Evolutionary conservation across 2,888 invertebrate species (phyloP).

Genomic region (Melanophora roralis): DNA sequence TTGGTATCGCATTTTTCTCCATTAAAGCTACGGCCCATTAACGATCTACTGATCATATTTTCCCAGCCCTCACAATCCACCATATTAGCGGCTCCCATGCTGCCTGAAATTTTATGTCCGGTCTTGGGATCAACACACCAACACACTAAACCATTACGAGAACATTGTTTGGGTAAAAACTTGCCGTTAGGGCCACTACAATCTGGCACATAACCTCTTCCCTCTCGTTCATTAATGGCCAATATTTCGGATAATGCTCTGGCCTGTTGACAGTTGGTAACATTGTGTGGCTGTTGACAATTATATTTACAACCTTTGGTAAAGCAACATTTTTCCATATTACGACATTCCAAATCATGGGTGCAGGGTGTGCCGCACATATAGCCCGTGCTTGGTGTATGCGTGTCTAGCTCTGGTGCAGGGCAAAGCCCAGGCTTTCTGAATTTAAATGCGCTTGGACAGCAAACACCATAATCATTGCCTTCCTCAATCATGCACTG

Average conservation of each 20-base stretch:
- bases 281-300: slow-evolving; percentile 86
- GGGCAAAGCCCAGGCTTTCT: slow-evolving; percentile 89
- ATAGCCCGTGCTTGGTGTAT: slow-evolving; percentile 74
- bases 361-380: slow-evolving; percentile 84
- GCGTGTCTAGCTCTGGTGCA: slow-evolving; percentile 75
- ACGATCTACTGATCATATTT: slow-evolving; percentile 74
- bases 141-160: slow-evolving; percentile 89
- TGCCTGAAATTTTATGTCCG: slow-evolving; percentile 86
- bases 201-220: slow-evolving; percentile 90
- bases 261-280: slow-evolving; percentile 87
- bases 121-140: slow-evolving; percentile 89
- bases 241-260: slow-evolving; percentile 86
- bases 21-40: slow-evolving; percentile 79
- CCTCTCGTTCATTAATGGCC: slow-evolving; percentile 87
- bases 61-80: slow-evolving; percentile 81
- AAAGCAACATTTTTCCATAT: slow-evolving; percentile 88
- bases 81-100: slow-evolving; percentile 86
- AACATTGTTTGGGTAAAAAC: slow-evolving; percentile 87
- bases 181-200: slow-evolving; percentile 84
- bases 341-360: slow-evolving; percentile 89
- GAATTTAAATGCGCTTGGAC: slow-evolving; percentile 86
- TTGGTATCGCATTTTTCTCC: slow-evolving; percentile 81
- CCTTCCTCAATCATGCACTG: slow-evolving; percentile 87
- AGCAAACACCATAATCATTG: slow-evolving; percentile 92
- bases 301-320: slow-evolving; percentile 85